phyloP scores from a whole-genome alignment of 37 sponge, comb jelly and placozoan species.

The Dysidea cf. avara region DNA sequence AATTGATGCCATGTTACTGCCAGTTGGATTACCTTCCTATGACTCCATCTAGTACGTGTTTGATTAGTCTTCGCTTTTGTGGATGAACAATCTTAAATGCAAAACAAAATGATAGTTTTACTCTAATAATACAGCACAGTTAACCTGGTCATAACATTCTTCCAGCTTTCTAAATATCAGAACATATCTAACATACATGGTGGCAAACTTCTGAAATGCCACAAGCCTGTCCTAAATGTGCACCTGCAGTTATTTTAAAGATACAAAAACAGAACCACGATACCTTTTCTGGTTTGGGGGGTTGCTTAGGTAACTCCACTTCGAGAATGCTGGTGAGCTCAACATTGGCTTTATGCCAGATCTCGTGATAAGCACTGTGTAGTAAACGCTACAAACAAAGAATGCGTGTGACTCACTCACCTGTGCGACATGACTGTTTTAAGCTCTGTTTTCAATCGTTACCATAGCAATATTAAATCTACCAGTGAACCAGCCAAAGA shows the following conservation, averaged over 20 bases:
- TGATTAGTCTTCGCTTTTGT: conserved; percentile 87
- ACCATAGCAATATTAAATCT: too few species aligned
- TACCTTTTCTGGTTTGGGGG: conserved; percentile 86
- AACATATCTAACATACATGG: conserved; percentile 90
- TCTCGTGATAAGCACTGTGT: conserved; percentile 73
- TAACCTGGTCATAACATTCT: conserved; percentile 93
- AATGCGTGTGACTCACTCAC: not conserved
- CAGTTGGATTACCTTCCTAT: conserved; percentile 81
- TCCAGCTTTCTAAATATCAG: conserved; percentile 83
- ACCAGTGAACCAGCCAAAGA: too few species aligned
- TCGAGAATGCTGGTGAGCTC: conserved; percentile 74
- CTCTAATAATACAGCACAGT: not conserved
- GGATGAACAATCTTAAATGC: conserved; percentile 82
- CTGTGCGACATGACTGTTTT: conserved; percentile 22
- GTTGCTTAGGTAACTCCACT: conserved; percentile 68
- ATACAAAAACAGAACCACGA: not conserved
- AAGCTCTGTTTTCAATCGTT: not conserved
- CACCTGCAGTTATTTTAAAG: not conserved
- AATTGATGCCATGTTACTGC: not conserved
- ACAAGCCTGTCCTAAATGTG: conserved; percentile 66
- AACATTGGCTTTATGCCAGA: conserved; percentile 87
- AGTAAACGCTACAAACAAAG: not conserved
- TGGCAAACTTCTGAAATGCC: conserved; percentile 86
- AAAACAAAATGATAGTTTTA: not conserved
- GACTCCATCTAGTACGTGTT: conserved; percentile 86